Evolutionary conservation across 2,797 vertebrate species (phyloP).

Genomic region (Luscinia megarhynchos): DNA sequence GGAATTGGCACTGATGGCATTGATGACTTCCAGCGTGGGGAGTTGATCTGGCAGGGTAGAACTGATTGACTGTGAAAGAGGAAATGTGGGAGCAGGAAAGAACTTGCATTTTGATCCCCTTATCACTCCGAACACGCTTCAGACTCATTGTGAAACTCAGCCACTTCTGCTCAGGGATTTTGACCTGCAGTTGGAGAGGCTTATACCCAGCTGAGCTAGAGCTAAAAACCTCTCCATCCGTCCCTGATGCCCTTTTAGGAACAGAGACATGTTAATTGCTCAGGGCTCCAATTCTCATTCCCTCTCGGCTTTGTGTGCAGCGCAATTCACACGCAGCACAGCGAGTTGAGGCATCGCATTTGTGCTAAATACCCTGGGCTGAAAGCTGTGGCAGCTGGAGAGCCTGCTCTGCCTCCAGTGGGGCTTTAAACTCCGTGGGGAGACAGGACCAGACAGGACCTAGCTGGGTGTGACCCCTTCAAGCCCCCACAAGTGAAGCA

Average conservation of each 20-base stretch:
- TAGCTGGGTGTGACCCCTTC: not conserved
- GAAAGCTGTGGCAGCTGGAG: not conserved
- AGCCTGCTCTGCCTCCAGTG: not conserved
- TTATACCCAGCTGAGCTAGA: not conserved
- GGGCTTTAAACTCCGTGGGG: not conserved
- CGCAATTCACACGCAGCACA: not conserved
- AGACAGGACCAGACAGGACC: not conserved
- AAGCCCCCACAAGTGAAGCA: not conserved
- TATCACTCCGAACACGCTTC: not conserved
- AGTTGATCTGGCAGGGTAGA: not conserved
- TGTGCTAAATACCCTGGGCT: not conserved
- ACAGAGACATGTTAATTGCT: not conserved
- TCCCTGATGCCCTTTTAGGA: not conserved
- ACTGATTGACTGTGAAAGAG: constrained; percentile 1
- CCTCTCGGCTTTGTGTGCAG: not conserved
- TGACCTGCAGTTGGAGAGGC: not conserved
- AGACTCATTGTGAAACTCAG: constrained; percentile 38
- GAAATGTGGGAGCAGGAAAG: not conserved
- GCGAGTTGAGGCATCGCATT: accelerated
- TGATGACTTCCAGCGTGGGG: not conserved
- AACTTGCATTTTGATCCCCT: not conserved
- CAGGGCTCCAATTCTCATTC: not conserved
- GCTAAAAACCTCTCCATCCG: not conserved
- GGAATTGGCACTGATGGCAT: not conserved
- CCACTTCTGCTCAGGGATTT: constrained; percentile 31